These are phyloP conservation scores for Macrosteles quadrilineatus DNA, from an alignment of 1,140 invertebrate genomes.

Conservation along the genomic window DNA sequence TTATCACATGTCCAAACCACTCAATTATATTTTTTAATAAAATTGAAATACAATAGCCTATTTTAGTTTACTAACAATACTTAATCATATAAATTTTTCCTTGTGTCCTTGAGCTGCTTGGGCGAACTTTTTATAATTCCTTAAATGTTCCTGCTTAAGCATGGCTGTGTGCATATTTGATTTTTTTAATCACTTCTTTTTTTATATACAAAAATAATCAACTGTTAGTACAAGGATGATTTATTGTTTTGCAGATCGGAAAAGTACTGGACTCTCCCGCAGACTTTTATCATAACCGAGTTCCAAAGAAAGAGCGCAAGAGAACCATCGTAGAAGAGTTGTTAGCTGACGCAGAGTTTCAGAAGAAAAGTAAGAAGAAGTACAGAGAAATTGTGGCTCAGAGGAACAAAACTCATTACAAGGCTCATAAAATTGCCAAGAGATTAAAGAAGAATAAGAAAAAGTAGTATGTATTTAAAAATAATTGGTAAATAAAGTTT, in stretches of 20 bases:
- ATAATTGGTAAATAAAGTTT: slow-evolving; percentile 3
- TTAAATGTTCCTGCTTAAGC: too few species aligned
- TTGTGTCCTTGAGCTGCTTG: too few species aligned
- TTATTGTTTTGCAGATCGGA: slow-evolving; percentile 72
- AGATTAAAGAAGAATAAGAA: slow-evolving; percentile 31
- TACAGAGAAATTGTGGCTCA: slow-evolving; percentile 62
- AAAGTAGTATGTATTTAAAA: not conserved
- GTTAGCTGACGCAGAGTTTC: slow-evolving; percentile 83
- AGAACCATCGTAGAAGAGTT: slow-evolving; percentile 90
- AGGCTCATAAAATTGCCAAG: slow-evolving; percentile 26
- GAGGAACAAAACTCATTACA: slow-evolving; percentile 33
- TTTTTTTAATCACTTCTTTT: too few species aligned
- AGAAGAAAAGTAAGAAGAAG: slow-evolving; percentile 82
- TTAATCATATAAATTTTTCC: too few species aligned
- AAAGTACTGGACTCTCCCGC: slow-evolving; percentile 70
- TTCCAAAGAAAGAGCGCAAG: slow-evolving; percentile 86
- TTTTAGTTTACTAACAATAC: too few species aligned
- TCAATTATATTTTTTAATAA: too few species aligned
- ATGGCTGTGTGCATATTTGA: too few species aligned
- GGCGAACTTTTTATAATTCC: too few species aligned
- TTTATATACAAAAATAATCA: too few species aligned
- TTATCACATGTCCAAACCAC: too few species aligned
- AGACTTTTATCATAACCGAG: slow-evolving; percentile 71
- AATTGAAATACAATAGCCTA: too few species aligned
- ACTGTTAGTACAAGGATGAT: too few species aligned